phyloP scores from a whole-genome alignment of 2,113 vertebrate genomes.

The Potamarius usumacintae region DNA sequence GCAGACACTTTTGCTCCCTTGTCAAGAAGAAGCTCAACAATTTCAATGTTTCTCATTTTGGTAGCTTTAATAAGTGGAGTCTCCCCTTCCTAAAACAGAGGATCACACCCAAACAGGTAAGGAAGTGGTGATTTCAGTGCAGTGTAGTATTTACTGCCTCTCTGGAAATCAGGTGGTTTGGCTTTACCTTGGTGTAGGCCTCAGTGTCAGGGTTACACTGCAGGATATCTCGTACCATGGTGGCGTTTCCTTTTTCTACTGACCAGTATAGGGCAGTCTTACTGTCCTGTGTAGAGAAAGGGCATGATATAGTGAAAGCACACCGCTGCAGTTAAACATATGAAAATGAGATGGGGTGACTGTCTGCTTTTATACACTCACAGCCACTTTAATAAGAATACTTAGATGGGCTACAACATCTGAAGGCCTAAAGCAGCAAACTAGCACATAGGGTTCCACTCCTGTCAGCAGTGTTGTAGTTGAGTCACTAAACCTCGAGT shows the following conservation, averaged over 20 bases:
- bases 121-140: background rate
- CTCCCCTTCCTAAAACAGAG: slow-evolving; percentile 84
- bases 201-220: slow-evolving; percentile 98
- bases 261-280: slow-evolving; percentile 98
- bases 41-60: slow-evolving; percentile 97
- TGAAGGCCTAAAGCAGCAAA: background rate
- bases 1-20: slow-evolving; percentile 97
- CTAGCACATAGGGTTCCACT: background rate
- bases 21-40: slow-evolving; percentile 93
- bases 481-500: no score
- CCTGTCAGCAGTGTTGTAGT: background rate
- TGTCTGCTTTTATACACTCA: background rate
- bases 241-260: slow-evolving; percentile 94
- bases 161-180: background rate
- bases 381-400: background rate
- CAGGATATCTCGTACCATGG: slow-evolving; percentile 95
- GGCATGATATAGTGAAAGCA: background rate
- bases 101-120: background rate
- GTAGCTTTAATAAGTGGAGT: slow-evolving; percentile 97
- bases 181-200: slow-evolving; percentile 90
- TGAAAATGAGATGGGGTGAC: background rate
- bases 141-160: background rate
- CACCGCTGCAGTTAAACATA: background rate
- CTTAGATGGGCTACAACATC: background rate
- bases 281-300: slow-evolving; percentile 77